These are phyloP conservation scores for Diglossa cyanea DNA, from an alignment of 2,797 vertebrate genomes.

Conservation along the genomic window DNA sequence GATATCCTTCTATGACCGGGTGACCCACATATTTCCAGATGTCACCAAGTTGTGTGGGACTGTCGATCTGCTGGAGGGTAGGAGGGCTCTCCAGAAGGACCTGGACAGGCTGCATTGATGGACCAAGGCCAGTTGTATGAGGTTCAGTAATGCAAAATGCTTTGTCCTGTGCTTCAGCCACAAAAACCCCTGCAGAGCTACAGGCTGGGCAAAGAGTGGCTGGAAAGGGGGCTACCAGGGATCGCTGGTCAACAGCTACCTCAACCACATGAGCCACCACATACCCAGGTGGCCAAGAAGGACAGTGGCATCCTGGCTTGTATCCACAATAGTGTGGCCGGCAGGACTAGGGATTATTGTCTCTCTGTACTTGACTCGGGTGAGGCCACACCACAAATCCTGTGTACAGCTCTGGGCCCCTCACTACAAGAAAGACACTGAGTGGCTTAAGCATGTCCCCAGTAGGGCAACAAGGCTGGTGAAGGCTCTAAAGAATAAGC, in stretches of 20 bases:
- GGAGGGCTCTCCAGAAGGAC: neutral
- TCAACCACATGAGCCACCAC: neutral
- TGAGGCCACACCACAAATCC: neutral
- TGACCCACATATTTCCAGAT: neutral
- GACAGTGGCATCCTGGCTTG: neutral
- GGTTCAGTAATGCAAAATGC: neutral
- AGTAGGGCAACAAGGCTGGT: neutral
- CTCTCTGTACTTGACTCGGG: too few species aligned
- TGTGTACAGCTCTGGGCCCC: neutral
- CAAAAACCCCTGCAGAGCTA: neutral
- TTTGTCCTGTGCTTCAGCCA: neutral
- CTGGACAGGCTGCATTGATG: neutral
- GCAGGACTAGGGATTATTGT: neutral
- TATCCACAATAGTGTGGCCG: rapidly evolving
- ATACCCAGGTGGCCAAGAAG: neutral
- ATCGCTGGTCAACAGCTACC: neutral
- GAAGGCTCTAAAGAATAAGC: neutral
- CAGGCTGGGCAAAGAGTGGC: neutral
- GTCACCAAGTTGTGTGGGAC: too few species aligned
- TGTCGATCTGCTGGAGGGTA: neutral
- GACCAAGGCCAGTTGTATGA: neutral
- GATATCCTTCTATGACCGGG: neutral
- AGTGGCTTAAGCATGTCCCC: neutral
- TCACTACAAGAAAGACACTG: neutral
- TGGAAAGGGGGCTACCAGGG: neutral